Conservation (phyloP, 1,140 invertebrate species). For the Drosophila kurseongensis region DNA sequence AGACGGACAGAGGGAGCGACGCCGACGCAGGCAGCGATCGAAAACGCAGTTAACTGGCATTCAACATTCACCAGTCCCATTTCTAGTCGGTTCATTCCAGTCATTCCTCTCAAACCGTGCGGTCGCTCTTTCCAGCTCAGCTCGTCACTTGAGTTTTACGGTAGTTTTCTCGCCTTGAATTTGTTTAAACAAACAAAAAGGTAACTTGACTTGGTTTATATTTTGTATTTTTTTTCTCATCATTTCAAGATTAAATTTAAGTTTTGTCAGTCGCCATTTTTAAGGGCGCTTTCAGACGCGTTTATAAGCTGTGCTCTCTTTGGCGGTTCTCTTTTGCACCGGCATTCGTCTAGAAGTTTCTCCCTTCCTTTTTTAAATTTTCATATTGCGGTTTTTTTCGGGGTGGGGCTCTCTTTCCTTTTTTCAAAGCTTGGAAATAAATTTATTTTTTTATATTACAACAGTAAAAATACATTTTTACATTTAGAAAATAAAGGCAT, state of each 20-base stretch:
- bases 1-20: conserved; percentile 18
- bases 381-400: conserved; percentile 9
- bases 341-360: conserved; percentile 43
- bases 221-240: neutral
- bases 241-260: neutral
- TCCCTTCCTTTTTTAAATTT: conserved; percentile 22
- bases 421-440: neutral
- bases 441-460: too few relatives aligned
- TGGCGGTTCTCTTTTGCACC: conserved; percentile 36
- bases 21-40: conserved; percentile 52
- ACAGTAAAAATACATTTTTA: too few relatives aligned
- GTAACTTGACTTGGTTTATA: conserved; percentile 19
- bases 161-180: conserved; percentile 39
- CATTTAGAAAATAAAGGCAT: too few relatives aligned
- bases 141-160: conserved; percentile 19
- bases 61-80: conserved; percentile 15
- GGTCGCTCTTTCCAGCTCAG: conserved; percentile 46
- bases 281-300: conserved; percentile 16
- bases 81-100: conserved; percentile 63
- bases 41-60: conserved; percentile 79
- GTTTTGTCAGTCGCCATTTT: conserved; percentile 36
- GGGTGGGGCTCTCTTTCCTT: conserved; percentile 9
- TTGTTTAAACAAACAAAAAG: conserved; percentile 44
- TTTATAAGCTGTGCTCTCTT: neutral
- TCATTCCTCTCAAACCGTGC: conserved; percentile 71